phyloP scores from a whole-genome alignment of 2,888 invertebrate genomes.

The Yponomeuta malinellus region DNA sequence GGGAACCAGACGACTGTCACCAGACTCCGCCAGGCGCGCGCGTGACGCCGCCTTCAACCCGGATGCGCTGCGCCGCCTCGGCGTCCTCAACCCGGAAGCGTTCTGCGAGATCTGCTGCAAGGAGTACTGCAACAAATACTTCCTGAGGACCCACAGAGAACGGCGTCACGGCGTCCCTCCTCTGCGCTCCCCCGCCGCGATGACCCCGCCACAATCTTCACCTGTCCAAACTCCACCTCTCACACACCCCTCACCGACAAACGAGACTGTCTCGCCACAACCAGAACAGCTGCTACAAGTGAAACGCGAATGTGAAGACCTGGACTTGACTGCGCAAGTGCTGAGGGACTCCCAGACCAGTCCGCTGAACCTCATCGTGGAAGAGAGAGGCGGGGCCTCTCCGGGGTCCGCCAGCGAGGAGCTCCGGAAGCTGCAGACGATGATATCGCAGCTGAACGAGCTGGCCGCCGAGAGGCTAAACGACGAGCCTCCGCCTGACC shows the following conservation, averaged over 20 bases:
- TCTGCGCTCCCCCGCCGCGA: conserved; percentile 64
- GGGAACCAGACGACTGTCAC: conserved; percentile 76
- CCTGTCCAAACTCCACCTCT: conserved; percentile 84
- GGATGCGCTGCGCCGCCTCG: conserved; percentile 84
- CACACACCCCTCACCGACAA: conserved; percentile 76
- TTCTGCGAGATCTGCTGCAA: conserved; percentile 95
- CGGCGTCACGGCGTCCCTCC: conserved; percentile 90
- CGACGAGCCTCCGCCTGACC: conserved; percentile 27
- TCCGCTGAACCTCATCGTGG: conserved; percentile 85
- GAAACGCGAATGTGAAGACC: conserved; percentile 73
- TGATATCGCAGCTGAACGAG: conserved; percentile 92
- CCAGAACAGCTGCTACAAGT: conserved; percentile 52
- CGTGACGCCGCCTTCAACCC: conserved; percentile 83
- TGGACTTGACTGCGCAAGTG: conserved; percentile 46
- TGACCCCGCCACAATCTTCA: conserved; percentile 53
- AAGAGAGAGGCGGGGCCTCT: conserved; percentile 76
- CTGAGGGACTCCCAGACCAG: conserved; percentile 80
- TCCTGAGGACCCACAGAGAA: conserved; percentile 92
- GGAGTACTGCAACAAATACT: conserved; percentile 95
- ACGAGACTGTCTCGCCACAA: conserved; percentile 50
- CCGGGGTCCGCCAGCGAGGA: conserved; percentile 86
- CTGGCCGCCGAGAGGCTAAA: conserved; percentile 76
- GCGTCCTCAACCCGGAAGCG: conserved; percentile 90
- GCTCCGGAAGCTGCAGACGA: conserved; percentile 90
- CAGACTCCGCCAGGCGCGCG: conserved; percentile 78